phyloP scores from a whole-genome alignment of 92 coral and sea anemone species.

The Diadumene lineata region DNA sequence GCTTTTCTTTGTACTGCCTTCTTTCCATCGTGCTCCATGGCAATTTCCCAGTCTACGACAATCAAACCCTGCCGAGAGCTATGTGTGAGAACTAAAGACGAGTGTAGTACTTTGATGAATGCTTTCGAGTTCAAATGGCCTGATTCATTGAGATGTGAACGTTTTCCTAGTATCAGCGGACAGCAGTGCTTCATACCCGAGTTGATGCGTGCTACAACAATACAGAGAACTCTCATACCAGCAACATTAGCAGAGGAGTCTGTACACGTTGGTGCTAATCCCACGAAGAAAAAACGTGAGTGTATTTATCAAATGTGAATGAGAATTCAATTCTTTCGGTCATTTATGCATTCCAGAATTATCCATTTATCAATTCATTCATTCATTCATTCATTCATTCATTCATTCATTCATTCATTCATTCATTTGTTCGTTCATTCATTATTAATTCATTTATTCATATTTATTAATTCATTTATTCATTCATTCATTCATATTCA shows the following conservation, averaged over 20 bases:
- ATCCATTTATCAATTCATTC: background rate
- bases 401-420: background rate
- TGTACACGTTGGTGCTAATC: background rate
- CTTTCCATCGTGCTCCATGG: slow-evolving; percentile 48
- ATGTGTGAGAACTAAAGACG: slow-evolving; percentile 43
- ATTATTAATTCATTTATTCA: background rate
- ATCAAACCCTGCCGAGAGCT: slow-evolving; percentile 56
- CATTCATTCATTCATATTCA: background rate
- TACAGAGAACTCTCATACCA: background rate
- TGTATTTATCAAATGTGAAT: background rate
- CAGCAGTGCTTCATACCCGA: slow-evolving; percentile 1
- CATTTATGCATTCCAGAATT: background rate
- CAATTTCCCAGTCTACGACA: slow-evolving; percentile 26
- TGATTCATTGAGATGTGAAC: slow-evolving; percentile 7
- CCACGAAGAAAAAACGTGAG: background rate
- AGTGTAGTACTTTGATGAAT: slow-evolving; percentile 41
- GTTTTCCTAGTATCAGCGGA: slow-evolving; percentile 7
- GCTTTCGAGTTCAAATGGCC: slow-evolving; percentile 45
- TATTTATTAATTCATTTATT: background rate
- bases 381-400: background rate
- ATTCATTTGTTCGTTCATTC: background rate
- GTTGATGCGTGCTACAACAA: background rate
- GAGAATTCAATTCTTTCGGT: background rate
- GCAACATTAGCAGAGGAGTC: background rate
- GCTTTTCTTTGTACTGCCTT: slow-evolving; percentile 47